Evolutionary conservation across 2,888 invertebrate species (phyloP).

Genomic region (Mythimna ferrago): DNA sequence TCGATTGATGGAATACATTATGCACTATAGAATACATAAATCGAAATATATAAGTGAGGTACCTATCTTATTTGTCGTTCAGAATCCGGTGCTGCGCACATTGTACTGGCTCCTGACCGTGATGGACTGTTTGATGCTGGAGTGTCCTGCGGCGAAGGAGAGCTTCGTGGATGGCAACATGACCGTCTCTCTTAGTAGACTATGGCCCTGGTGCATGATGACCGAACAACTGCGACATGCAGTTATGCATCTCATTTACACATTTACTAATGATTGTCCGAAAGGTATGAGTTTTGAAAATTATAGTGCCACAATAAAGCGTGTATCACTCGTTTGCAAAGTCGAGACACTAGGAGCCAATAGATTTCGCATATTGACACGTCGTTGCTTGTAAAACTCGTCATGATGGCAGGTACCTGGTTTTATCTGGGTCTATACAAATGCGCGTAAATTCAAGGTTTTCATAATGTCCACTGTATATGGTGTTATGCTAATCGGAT

Average conservation of each 20-base stretch:
- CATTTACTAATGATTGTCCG: slow-evolving; percentile 91
- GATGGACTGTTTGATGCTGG: slow-evolving; percentile 91
- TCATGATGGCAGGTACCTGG: neutral
- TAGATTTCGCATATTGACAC: neutral
- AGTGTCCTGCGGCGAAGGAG: slow-evolving; percentile 89
- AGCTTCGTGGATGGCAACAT: slow-evolving; percentile 89
- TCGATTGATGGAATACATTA: slow-evolving; percentile 2
- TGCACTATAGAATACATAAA: too few species aligned
- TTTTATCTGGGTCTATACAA: neutral
- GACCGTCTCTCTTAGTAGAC: slow-evolving; percentile 91
- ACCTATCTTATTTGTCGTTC: slow-evolving; percentile 36
- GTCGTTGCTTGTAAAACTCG: neutral
- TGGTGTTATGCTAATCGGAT: neutral
- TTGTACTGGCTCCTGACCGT: slow-evolving; percentile 90
- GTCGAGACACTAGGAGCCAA: neutral
- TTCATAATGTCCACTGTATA: neutral
- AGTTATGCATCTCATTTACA: slow-evolving; percentile 91
- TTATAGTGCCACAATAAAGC: too few species aligned
- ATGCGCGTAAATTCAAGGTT: neutral
- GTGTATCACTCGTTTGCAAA: too few species aligned
- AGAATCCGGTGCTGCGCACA: slow-evolving; percentile 90
- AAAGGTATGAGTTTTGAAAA: slow-evolving; percentile 83
- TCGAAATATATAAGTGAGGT: slow-evolving; percentile 24
- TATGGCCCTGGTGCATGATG: slow-evolving; percentile 93
- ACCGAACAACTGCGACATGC: slow-evolving; percentile 89